These are phyloP conservation scores for Melinopterus prodromus DNA, from an alignment of 2,888 invertebrate species.

Conservation along the genomic window DNA sequence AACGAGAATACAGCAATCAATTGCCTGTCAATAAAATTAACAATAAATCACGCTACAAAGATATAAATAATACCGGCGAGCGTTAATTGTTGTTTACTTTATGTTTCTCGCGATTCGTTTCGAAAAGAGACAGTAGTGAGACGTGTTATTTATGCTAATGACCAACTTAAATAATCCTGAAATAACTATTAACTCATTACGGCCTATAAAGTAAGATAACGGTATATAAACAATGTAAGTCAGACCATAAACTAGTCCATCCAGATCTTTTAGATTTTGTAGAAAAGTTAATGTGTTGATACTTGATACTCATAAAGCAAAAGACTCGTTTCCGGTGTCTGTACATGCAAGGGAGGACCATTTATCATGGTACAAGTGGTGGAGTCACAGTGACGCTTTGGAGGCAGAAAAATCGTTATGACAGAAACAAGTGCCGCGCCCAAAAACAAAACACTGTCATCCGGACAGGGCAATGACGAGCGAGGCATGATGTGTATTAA, in stretches of 20 bases:
- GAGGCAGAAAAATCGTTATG: conserved; percentile 48
- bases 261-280: too few relatives aligned
- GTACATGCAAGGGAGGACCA: not conserved
- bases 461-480: conserved; percentile 56
- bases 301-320: too few relatives aligned
- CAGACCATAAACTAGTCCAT: too few relatives aligned
- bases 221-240: not conserved
- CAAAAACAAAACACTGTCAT: conserved; percentile 56
- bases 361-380: not conserved
- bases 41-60: not conserved
- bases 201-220: not conserved
- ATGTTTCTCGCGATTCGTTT: not conserved
- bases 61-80: not conserved
- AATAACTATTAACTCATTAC: not conserved
- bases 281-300: too few relatives aligned
- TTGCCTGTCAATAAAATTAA: not conserved
- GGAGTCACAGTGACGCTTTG: not conserved
- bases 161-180: not conserved
- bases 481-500: conserved; percentile 55
- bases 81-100: not conserved
- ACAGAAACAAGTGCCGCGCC: conserved; percentile 57
- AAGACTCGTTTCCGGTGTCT: not conserved
- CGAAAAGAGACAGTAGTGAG: conserved; percentile 4
- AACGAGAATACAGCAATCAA: not conserved
- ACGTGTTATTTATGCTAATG: conserved; percentile 4